Evolutionary conservation across 92 coral and sea anemone species (phyloP).

Genomic region (Chrysogorgia sp.): DNA sequence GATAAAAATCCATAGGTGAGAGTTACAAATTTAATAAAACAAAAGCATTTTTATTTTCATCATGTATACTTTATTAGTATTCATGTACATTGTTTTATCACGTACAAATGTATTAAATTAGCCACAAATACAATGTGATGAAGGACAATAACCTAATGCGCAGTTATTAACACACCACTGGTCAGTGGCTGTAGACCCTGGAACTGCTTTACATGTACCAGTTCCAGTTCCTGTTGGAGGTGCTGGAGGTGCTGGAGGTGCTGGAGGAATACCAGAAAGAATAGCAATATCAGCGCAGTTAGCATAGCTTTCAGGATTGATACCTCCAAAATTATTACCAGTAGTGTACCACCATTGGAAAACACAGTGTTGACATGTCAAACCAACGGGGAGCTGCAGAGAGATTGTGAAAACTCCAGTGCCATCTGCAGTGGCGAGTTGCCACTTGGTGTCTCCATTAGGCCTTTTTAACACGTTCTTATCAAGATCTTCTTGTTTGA

Average conservation of each 20-base stretch:
- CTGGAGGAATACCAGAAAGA: neutral
- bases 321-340: constrained; percentile 59
- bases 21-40: no score
- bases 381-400: constrained; percentile 53
- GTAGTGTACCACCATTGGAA: constrained; percentile 65
- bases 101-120: no score
- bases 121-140: neutral
- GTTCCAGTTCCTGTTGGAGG: no score
- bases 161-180: neutral
- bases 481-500: constrained; percentile 61
- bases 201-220: neutral
- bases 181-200: neutral
- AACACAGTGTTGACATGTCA: constrained; percentile 65
- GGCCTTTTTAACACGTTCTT: constrained; percentile 47
- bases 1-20: no score
- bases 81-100: no score
- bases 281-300: constrained; percentile 68
- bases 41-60: no score
- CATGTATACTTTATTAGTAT: no score
- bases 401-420: constrained; percentile 29
- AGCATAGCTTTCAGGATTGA: constrained; percentile 59
- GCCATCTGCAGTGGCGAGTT: constrained; percentile 8
- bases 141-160: neutral
- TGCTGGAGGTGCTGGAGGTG: no score
- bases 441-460: constrained; percentile 44